phyloP scores from a whole-genome alignment of 2,113 vertebrate species.

The Phyllopteryx taeniolatus region DNA sequence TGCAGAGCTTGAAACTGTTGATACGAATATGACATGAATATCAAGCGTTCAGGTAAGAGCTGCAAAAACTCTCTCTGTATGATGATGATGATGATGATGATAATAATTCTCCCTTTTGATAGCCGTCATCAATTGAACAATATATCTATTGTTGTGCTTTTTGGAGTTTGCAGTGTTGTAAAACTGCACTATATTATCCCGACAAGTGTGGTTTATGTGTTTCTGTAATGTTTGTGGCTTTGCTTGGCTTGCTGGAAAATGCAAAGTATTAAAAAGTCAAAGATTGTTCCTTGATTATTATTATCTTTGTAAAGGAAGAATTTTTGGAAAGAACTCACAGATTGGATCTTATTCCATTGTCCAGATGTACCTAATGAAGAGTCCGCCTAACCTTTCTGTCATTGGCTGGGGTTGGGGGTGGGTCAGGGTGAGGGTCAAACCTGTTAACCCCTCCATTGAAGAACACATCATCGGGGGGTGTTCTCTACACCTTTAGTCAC shows the following conservation, averaged over 20 bases:
- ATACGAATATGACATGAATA: too few relatives aligned
- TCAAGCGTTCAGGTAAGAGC: too few relatives aligned
- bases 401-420: slow-evolving; percentile 17
- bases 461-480: slow-evolving; percentile 46
- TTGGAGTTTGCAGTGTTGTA: too few relatives aligned
- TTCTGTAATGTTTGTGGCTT: neutral
- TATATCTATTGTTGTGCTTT: too few relatives aligned
- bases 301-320: neutral
- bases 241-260: neutral
- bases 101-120: too few relatives aligned
- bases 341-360: neutral
- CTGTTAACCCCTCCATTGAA: slow-evolving; percentile 70
- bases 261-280: neutral
- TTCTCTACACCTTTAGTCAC: slow-evolving; percentile 44
- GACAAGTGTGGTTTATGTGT: neutral
- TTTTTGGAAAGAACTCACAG: neutral
- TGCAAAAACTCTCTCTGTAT: too few relatives aligned
- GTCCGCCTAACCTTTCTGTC: slow-evolving; percentile 8
- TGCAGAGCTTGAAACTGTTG: too few relatives aligned
- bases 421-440: slow-evolving; percentile 60
- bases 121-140: too few relatives aligned
- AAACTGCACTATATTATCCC: too few relatives aligned
- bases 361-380: neutral
- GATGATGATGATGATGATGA: too few relatives aligned
- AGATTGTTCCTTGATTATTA: neutral